These are phyloP conservation scores for Gobius niger DNA, from an alignment of 2,113 vertebrate genomes.

Conservation along the genomic window DNA sequence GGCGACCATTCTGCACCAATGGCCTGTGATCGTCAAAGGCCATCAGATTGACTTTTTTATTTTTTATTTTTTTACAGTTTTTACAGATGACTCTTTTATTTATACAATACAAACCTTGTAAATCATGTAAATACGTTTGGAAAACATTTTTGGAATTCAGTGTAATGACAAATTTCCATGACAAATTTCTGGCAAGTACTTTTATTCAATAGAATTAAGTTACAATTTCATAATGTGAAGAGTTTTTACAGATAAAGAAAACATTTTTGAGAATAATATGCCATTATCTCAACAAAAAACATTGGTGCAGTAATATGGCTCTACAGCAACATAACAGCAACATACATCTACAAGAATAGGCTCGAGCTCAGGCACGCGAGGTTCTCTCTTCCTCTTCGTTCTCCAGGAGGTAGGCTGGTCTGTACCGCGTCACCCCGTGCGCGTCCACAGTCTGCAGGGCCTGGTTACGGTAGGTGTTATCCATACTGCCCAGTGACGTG, in stretches of 20 bases:
- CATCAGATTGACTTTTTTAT: too few species aligned
- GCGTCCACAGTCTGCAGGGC: slow-evolving; percentile 77
- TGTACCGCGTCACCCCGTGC: slow-evolving; percentile 78
- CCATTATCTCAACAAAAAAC: background rate
- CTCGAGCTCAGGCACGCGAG: slow-evolving; percentile 72
- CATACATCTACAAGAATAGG: background rate
- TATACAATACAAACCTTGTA: too few species aligned
- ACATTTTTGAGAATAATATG: background rate
- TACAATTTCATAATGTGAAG: slow-evolving; percentile 14
- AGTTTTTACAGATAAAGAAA: background rate
- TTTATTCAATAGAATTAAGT: slow-evolving; percentile 26
- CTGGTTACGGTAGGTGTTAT: slow-evolving; percentile 85
- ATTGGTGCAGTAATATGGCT: background rate
- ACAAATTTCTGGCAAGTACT: too few species aligned
- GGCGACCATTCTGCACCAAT: too few species aligned
- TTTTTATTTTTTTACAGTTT: too few species aligned
- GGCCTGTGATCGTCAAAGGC: too few species aligned
- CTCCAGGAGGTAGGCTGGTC: slow-evolving; percentile 85
- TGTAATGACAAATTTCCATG: too few species aligned
- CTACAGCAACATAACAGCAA: background rate
- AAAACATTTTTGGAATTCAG: too few species aligned
- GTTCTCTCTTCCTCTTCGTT: slow-evolving; percentile 90
- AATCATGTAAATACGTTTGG: too few species aligned
- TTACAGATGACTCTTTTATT: too few species aligned
- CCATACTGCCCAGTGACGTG: slow-evolving; percentile 90